These are phyloP conservation scores for Chaetophractus vellerosus DNA, from an alignment of 2,797 vertebrate species.

Conservation along the genomic window DNA sequence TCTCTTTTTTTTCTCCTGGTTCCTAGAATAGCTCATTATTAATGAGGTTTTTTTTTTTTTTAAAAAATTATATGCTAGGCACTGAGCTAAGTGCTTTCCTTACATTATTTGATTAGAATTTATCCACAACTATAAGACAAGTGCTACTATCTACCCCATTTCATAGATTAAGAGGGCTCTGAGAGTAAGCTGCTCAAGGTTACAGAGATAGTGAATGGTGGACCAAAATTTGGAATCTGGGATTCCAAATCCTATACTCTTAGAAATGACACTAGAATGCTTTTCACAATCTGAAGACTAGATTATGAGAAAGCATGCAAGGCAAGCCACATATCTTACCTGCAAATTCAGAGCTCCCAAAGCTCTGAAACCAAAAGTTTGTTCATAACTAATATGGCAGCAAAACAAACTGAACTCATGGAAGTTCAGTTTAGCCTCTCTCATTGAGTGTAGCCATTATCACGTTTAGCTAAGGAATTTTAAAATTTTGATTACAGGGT, in stretches of 20 bases:
- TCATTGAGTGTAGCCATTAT: rapidly evolving
- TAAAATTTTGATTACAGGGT: neutral
- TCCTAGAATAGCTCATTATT: rapidly evolving
- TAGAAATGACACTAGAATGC: neutral
- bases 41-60: no score
- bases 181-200: neutral
- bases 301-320: neutral
- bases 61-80: no score
- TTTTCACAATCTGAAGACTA: neutral
- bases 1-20: neutral
- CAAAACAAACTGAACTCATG: neutral
- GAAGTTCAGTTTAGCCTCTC: rapidly evolving
- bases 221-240: neutral
- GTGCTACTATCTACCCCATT: rapidly evolving
- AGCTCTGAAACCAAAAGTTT: neutral
- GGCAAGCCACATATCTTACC: neutral
- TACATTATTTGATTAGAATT: rapidly evolving
- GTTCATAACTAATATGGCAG: neutral
- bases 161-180: rapidly evolving
- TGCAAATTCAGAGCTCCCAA: neutral
- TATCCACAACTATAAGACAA: rapidly evolving
- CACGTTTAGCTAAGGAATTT: neutral
- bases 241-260: neutral
- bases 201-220: no score
- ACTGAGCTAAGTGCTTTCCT: rapidly evolving